These are phyloP conservation scores for Paradoxurus hermaphroditus DNA, from an alignment of 2,113 vertebrate species.

Conservation along the genomic window DNA sequence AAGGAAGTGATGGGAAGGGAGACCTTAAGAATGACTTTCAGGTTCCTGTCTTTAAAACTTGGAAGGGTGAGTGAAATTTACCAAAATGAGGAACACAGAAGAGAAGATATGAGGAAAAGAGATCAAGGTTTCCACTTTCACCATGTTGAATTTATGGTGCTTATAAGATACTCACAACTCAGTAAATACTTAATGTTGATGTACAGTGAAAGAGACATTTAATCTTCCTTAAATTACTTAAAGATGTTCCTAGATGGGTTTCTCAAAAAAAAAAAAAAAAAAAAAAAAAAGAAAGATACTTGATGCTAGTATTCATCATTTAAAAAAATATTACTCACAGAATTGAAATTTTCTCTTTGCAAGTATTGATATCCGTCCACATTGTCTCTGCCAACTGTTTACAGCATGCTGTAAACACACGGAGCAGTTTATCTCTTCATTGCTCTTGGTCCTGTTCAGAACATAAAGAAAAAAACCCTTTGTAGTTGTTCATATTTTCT, in stretches of 20 bases:
- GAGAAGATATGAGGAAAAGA: neutral
- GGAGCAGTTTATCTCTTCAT: neutral
- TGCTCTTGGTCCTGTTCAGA: neutral
- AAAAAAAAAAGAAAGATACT: neutral
- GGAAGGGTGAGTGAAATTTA: neutral
- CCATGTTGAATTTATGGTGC: neutral
- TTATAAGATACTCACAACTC: neutral
- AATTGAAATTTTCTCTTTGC: neutral
- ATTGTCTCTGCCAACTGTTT: neutral
- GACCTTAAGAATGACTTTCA: neutral
- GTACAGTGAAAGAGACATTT: neutral
- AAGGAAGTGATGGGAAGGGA: neutral
- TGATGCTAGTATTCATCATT: neutral
- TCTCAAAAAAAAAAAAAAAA: neutral
- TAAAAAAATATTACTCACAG: neutral
- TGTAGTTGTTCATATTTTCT: constrained; percentile 7
- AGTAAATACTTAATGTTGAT: constrained; percentile 16
- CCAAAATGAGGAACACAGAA: neutral
- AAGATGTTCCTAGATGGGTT: neutral
- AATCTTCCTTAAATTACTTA: neutral
- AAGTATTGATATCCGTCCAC: neutral
- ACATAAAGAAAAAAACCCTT: neutral
- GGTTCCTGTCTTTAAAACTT: neutral
- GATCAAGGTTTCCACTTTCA: neutral
- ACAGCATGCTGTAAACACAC: neutral